Evolutionary conservation across 2,113 vertebrate species (phyloP).

Genomic region (Myxocyprinus asiaticus): DNA sequence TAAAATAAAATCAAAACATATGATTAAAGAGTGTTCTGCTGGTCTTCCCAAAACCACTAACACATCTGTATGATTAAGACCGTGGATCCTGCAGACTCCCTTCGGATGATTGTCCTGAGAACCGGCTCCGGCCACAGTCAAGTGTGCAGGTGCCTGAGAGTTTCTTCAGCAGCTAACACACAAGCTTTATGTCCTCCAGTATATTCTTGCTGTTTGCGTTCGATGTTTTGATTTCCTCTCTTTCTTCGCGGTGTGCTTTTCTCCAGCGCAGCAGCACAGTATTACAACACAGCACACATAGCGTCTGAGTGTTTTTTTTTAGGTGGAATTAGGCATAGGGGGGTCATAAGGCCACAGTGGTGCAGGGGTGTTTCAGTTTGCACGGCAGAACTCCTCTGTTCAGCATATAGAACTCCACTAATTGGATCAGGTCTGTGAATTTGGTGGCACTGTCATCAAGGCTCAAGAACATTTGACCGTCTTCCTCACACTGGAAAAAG

Average conservation of each 20-base stretch:
- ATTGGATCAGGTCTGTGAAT: constrained; percentile 97
- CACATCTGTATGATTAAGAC: not conserved
- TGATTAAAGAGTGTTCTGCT: constrained; percentile 7
- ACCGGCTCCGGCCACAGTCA: constrained; percentile 11
- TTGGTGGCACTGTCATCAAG: constrained; percentile 96
- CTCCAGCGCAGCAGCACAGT: constrained; percentile 11
- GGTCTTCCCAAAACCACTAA: constrained; percentile 1
- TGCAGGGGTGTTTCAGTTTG: constrained; percentile 98
- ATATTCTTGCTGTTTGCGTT: not conserved
- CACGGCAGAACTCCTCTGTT: constrained; percentile 97
- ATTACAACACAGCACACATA: constrained; percentile 29
- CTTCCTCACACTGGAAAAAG: constrained; percentile 88
- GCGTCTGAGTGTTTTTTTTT: not conserved
- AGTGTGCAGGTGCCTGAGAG: constrained; percentile 29
- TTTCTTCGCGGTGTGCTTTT: constrained; percentile 18
- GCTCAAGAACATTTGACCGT: constrained; percentile 94
- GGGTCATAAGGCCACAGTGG: constrained; percentile 96
- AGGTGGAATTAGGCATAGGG: constrained; percentile 23
- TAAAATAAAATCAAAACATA: constrained; percentile 19
- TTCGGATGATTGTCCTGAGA: constrained; percentile 19
- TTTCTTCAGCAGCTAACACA: not conserved
- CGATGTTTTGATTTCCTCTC: constrained; percentile 9
- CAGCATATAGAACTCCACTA: constrained; percentile 98
- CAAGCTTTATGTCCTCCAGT: not conserved
- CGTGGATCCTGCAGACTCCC: not conserved